These are phyloP conservation scores for Toxotes chatareus DNA, from an alignment of 2,113 vertebrate genomes.

Conservation along the genomic window DNA sequence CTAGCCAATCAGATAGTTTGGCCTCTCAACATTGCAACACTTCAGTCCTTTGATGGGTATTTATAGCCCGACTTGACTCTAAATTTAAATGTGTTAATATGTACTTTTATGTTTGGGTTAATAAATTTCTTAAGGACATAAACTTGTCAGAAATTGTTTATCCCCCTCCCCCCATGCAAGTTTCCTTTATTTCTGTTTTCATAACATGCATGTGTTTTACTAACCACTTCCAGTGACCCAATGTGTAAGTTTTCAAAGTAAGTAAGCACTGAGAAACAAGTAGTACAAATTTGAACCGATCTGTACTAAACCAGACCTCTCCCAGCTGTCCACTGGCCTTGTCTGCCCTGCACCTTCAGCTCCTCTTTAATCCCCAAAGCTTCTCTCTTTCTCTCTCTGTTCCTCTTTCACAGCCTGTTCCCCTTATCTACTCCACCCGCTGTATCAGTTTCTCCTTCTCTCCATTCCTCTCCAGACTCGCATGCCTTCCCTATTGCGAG, in stretches of 20 bases:
- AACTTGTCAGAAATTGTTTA: not conserved
- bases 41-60: slow-evolving; percentile 27
- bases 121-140: not conserved
- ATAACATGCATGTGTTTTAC: not conserved
- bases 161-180: not conserved
- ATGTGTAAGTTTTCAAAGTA: slow-evolving; percentile 4
- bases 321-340: slow-evolving; percentile 65
- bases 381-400: slow-evolving; percentile 26
- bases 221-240: not conserved
- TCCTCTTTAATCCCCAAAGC: slow-evolving; percentile 66
- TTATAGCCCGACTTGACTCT: slow-evolving; percentile 14
- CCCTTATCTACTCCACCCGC: slow-evolving; percentile 40
- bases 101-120: not conserved
- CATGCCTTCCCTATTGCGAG: slow-evolving; percentile 39
- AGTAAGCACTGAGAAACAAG: not conserved
- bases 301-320: slow-evolving; percentile 33
- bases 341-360: slow-evolving; percentile 63
- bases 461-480: slow-evolving; percentile 49
- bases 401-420: slow-evolving; percentile 42
- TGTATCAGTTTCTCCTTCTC: slow-evolving; percentile 51
- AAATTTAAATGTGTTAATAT: not conserved
- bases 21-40: slow-evolving; percentile 33
- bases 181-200: not conserved
- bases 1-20: slow-evolving; percentile 22
- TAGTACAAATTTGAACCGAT: slow-evolving; percentile 35